Conservation (phyloP, 2,797 vertebrate species). For the Chrosomus eos region DNA sequence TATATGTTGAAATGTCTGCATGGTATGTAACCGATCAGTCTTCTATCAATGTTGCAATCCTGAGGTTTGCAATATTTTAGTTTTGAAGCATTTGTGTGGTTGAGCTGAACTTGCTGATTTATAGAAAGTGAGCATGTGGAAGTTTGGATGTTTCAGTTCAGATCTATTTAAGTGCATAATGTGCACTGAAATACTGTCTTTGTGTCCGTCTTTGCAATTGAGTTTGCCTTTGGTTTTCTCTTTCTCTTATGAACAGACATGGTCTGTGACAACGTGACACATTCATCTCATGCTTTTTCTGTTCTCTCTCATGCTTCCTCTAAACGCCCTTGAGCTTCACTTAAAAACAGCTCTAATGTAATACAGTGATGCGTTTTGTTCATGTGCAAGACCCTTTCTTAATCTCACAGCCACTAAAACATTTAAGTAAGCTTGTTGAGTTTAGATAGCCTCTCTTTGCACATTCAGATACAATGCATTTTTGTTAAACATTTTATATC, state of each 20-base stretch:
- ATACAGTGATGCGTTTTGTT: slow-evolving; percentile 25
- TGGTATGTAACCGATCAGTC: slow-evolving; percentile 35
- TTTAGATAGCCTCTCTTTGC: slow-evolving; percentile 2
- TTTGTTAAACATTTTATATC: background rate
- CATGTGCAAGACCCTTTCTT: background rate
- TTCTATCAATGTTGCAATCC: background rate
- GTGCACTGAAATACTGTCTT: background rate
- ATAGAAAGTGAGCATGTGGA: background rate
- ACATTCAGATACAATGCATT: background rate
- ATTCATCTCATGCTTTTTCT: slow-evolving; percentile 25
- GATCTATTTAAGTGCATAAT: background rate
- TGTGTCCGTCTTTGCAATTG: background rate
- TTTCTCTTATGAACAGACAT: background rate
- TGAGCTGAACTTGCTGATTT: background rate
- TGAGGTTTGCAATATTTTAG: background rate
- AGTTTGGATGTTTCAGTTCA: slow-evolving; percentile 3
- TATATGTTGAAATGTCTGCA: background rate
- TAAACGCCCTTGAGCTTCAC: slow-evolving; percentile 51
- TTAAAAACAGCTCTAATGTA: slow-evolving; percentile 39
- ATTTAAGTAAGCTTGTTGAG: background rate
- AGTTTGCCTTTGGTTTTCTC: slow-evolving; percentile 13
- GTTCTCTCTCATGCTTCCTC: slow-evolving; percentile 7
- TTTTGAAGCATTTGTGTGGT: background rate
- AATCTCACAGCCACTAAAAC: background rate
- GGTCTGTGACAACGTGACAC: background rate